Evolutionary conservation across 2,797 vertebrate species (phyloP).

Genomic region (Lates japonicus): DNA sequence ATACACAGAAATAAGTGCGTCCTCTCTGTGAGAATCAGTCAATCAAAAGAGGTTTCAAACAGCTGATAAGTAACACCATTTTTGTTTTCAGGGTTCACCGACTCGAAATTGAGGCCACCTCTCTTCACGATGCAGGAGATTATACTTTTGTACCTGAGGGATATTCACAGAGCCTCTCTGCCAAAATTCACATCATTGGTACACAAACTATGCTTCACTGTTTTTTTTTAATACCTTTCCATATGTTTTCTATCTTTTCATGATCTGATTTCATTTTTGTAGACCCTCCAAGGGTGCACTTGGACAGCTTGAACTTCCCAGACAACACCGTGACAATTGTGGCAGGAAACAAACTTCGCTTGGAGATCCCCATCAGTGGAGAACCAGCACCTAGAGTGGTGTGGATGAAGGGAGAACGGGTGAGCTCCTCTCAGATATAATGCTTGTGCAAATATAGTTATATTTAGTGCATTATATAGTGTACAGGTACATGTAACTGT

Average conservation of each 20-base stretch:
- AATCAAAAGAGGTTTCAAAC: neutral
- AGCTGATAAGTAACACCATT: neutral
- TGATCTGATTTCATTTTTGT: constrained; percentile 22
- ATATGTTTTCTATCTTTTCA: neutral
- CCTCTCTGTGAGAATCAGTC: neutral
- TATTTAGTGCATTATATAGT: too few relatives aligned
- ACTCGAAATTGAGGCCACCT: constrained; percentile 87
- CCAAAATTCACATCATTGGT: constrained; percentile 96
- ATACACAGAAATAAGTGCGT: constrained; percentile 93
- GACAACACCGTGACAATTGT: constrained; percentile 94
- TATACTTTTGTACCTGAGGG: constrained; percentile 97
- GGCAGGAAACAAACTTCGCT: constrained; percentile 95
- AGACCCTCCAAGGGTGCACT: constrained; percentile 95
- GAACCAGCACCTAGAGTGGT: constrained; percentile 94
- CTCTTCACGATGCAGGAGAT: constrained; percentile 93
- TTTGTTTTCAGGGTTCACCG: constrained; percentile 89
- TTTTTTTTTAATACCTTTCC: neutral
- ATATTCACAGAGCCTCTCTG: constrained; percentile 91
- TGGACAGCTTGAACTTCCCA: constrained; percentile 92
- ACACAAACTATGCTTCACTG: constrained; percentile 39
- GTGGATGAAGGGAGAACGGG: constrained; percentile 98
- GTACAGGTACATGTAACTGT: neutral
- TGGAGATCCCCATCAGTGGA: constrained; percentile 95
- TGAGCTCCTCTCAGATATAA: constrained; percentile 66
- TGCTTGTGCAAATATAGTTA: neutral